A percentile compares a stretch with the other conserved stretches of the same genome.
Conservation (phyloP, 35 echinoderm and acorn worm species). For the Chiridota heheva region DNA sequence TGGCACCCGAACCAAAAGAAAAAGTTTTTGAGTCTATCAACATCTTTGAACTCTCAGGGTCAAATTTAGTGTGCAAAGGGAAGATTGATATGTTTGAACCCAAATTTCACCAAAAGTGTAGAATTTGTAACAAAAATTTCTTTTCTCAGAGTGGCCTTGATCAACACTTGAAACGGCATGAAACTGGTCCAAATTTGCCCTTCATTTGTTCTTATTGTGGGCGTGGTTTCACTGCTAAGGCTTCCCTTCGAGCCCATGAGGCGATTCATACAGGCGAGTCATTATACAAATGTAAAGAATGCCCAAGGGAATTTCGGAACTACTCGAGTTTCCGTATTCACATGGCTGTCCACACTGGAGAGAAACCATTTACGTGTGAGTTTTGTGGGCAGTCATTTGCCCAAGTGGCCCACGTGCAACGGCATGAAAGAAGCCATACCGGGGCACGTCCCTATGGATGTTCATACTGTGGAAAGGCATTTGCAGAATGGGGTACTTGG, state of each 20-base stretch:
- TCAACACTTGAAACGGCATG: constrained; percentile 36
- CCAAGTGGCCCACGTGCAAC: constrained; percentile 42
- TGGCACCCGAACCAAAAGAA: constrained; percentile 1
- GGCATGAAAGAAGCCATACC: constrained; percentile 67
- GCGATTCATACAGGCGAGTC: constrained; percentile 56
- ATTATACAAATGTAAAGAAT: constrained; percentile 61
- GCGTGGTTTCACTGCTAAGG: constrained; percentile 40
- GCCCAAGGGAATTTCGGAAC: constrained; percentile 61
- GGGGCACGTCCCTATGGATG: constrained; percentile 42
- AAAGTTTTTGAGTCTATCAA: constrained; percentile 49
- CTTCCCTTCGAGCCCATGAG: constrained; percentile 45
- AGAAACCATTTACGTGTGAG: constrained; percentile 66
- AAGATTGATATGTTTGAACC: constrained; percentile 43
- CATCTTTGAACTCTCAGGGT: constrained; percentile 21
- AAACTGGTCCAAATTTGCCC: neutral
- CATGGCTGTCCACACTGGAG: constrained; percentile 54
- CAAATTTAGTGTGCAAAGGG: neutral
- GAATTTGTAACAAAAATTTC: constrained; percentile 27
- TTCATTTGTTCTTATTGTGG: constrained; percentile 62
- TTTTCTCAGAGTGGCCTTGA: constrained; percentile 31
- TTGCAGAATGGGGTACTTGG: constrained; percentile 44
- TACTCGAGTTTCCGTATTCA: constrained; percentile 67
- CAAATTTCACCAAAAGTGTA: constrained; percentile 44
- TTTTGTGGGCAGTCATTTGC: constrained; percentile 59
- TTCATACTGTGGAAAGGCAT: constrained; percentile 48